These are phyloP conservation scores for Patella caerulea DNA, from an alignment of 2,888 invertebrate genomes.

Conservation along the genomic window DNA sequence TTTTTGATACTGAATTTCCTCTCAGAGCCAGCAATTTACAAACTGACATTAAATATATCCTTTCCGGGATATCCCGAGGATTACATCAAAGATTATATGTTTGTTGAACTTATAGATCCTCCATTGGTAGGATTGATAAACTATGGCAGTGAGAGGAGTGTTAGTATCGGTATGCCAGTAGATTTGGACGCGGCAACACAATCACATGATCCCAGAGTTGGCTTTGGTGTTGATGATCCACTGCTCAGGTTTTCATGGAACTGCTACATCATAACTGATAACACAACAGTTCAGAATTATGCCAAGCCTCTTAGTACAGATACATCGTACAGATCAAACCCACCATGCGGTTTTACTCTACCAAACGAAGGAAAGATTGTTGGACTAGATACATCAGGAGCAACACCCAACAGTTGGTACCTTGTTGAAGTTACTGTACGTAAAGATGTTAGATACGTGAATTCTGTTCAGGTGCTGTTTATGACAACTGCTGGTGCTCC, in stretches of 20 bases:
- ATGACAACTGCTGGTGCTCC: background rate
- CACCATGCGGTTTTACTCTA: background rate
- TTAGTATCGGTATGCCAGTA: background rate
- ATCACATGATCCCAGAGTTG: background rate
- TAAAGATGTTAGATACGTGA: background rate
- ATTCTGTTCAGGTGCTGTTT: background rate
- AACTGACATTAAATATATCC: background rate
- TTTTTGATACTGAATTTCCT: background rate
- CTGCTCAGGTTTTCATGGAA: background rate
- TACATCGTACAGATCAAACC: background rate
- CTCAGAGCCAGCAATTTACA: background rate
- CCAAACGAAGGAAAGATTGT: background rate
- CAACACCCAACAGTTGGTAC: background rate
- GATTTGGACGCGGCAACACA: background rate
- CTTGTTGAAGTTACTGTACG: background rate
- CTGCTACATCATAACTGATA: background rate
- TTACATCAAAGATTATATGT: background rate
- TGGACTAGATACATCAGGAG: background rate
- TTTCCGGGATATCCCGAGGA: background rate
- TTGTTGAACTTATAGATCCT: background rate
- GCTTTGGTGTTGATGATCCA: background rate
- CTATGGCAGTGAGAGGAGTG: background rate
- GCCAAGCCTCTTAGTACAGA: background rate
- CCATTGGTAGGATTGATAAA: background rate
- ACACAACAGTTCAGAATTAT: background rate